Base-by-base conservation (phyloP, 2,888 invertebrate genomes). In the Baccha elongata region DNA sequence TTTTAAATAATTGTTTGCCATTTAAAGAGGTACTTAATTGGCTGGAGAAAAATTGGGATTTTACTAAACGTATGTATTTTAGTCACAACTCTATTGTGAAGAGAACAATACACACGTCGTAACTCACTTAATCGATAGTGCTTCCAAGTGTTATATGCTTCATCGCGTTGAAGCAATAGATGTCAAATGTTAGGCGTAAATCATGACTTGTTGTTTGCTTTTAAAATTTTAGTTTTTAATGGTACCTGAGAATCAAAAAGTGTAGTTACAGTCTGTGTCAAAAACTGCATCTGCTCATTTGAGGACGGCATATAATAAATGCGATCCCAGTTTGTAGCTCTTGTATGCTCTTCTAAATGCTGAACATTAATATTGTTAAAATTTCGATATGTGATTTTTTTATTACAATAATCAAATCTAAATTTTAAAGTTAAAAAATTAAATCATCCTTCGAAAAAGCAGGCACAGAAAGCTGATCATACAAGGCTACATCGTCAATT, bases 81-180 rank as follows among this genome's bases (percentile, higher is more conserved):
- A n/a, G 32, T 35, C 21, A 53, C 21, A 1, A 67, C 52, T 53
- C 26, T 67, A 42, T 67, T 67, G 7, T 40, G 67, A 19, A 67
- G 42, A 42, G 42, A 19, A 42, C 29, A 53, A 29, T 42, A 53
- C 29, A 6, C 15, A 17, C 17, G 52, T 11, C 35, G 37, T 8
- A 67, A 15, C 29, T 52, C 52, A 17, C 23, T 44, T 17, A 53
- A 19, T 15, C 52, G 26, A 42, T 52, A 67, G n/a, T 52, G 42
- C 40, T 44, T 44, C 44, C 67, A 67, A 10, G 2, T 17, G 10
- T 15, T 53, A 10, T 32, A 53, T 1, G 52, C 53, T 8, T 67
- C 29, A 53, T 52, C 64, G 6, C 53, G 26, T n/a, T 65, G 37
- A 17, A 50, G 65, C 10, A 50, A 37, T 23, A 50, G 26, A 35